Evolutionary conservation across 2,113 vertebrate genomes (phyloP).

Genomic region (Myotis lucifugus): DNA sequence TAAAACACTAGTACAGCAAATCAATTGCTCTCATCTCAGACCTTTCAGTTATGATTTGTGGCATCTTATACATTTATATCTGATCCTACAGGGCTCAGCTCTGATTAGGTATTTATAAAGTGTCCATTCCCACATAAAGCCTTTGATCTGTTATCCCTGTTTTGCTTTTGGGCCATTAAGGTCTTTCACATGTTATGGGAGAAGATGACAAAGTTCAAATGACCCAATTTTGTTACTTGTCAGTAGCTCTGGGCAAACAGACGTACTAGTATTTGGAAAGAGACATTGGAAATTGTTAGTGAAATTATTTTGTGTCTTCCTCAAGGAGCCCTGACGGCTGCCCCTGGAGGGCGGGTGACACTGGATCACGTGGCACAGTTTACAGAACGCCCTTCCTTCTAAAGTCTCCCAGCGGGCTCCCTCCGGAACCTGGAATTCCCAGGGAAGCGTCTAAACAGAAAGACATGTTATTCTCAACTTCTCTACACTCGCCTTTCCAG

Average conservation of each 20-base stretch:
- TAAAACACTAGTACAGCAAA: not conserved
- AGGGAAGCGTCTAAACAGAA: not conserved
- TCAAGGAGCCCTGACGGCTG: not conserved
- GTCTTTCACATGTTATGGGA: not conserved
- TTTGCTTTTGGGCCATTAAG: not conserved
- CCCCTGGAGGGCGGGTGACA: not conserved
- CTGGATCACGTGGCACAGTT: no score
- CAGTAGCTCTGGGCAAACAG: not conserved
- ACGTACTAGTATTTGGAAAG: not conserved
- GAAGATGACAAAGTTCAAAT: not conserved
- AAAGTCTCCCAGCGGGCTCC: fast-evolving
- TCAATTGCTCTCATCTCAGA: not conserved
- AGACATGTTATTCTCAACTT: not conserved
- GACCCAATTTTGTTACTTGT: not conserved
- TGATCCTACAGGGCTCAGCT: not conserved
- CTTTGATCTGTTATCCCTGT: not conserved
- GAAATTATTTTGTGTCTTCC: not conserved
- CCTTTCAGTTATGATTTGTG: not conserved
- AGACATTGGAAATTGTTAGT: not conserved
- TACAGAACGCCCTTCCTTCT: not conserved
- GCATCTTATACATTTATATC: not conserved
- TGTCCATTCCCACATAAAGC: not conserved
- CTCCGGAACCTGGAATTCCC: not conserved
- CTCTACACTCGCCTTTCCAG: not conserved
- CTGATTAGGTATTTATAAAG: not conserved